Base-by-base conservation (phyloP, 2,888 invertebrate genomes). In the Drosophila anomalata region DNA sequence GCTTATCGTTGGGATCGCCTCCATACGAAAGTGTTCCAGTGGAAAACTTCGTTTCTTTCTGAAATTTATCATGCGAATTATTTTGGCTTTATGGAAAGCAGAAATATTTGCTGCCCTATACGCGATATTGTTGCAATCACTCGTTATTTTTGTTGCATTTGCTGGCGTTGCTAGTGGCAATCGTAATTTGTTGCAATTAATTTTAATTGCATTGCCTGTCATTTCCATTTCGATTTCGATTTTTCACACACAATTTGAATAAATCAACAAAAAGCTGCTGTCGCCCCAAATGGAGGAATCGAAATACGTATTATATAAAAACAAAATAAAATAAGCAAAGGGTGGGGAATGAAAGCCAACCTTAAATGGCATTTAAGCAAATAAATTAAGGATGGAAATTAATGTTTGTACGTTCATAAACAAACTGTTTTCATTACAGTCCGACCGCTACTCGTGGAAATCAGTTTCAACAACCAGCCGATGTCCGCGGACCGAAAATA, bases 401-500 rank as follows among this genome's bases (percentile, higher is more conserved):
- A 82, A 82, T 82, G 76, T 36, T 36, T 36, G 36, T 53, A 52
- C 54, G 50, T 48, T 50, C 31, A 60, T 52, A 74, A 65, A 47
- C 65, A 65, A 65, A 65, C 36, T 47, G 55, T 67, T 63, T 70
- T 14, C 31, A 14, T 75, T 72, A 26, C 93, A 97, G 97, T 97
- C 90, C 95, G 95, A 60, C 97, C 97, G 7, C 91, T 97, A 54
- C 92, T 94, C 65, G 97, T 97, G 75, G 95, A 95, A 90, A 96
- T 97, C 79, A 90, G 96, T 73, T 95, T 95, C 78, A 94, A 95
- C 89, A 96, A 96, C 88, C 96, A 96, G 84, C 96, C 97, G 0
- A 93, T 97, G 68, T 96, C 97, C 36, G 96, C 97, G 0, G 96
- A 96, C 73, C 94, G 96, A 86, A 94, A 94, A 88, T 96, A 97